phyloP scores from a whole-genome alignment of 2,113 vertebrate species.

The Mungos mungo region DNA sequence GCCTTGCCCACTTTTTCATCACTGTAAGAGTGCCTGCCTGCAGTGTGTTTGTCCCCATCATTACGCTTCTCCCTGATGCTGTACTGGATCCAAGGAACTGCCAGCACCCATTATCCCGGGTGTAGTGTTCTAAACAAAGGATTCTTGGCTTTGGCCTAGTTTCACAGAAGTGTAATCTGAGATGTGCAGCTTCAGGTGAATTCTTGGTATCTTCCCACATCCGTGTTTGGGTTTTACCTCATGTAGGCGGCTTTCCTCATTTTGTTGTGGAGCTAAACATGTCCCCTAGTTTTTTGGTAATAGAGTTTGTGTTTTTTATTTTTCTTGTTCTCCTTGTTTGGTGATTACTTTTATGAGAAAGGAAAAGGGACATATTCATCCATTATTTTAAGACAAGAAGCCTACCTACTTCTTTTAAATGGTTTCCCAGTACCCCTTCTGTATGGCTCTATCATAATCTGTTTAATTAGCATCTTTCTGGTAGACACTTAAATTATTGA shows the following conservation, averaged over 20 bases:
- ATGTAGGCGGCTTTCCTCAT: not conserved
- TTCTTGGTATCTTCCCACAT: not conserved
- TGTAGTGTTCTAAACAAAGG: not conserved
- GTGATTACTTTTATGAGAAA: not conserved
- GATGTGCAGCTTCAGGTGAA: not conserved
- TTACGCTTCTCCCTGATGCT: not conserved
- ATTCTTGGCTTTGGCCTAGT: not conserved
- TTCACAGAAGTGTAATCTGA: not conserved
- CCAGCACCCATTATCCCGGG: not conserved
- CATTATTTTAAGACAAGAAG: not conserved
- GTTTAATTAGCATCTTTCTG: not conserved
- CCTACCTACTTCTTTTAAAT: slow-evolving; percentile 10
- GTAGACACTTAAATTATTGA: not conserved
- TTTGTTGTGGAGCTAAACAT: not conserved
- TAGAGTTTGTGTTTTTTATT: not conserved
- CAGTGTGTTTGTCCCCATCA: not conserved
- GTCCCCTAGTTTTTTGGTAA: not conserved
- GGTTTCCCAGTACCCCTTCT: not conserved
- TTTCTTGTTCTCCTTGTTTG: not conserved
- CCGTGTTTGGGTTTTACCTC: not conserved
- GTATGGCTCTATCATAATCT: not conserved
- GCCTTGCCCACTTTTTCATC: not conserved
- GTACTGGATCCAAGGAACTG: not conserved
- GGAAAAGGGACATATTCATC: not conserved
- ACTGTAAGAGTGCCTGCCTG: not conserved